Percentiles rank a stretch among this genome's conserved stretches.
Conservation (phyloP, 2,888 invertebrate genomes). For the Hemithea aestivaria region DNA sequence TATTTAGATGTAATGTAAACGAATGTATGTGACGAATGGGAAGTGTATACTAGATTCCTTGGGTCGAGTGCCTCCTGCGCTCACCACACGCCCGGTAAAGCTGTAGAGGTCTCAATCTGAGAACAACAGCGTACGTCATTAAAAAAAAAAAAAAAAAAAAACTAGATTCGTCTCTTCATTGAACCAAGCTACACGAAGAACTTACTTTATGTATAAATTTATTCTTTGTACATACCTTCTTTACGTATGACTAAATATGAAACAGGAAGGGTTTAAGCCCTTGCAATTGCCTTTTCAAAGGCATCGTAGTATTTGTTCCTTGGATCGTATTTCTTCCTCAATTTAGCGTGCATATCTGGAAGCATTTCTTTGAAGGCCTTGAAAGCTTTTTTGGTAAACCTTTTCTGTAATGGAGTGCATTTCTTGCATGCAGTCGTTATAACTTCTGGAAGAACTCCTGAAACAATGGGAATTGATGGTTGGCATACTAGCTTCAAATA, state of each 20-base stretch:
- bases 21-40: too few relatives aligned
- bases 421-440: conserved; percentile 49
- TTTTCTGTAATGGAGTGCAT: conserved; percentile 64
- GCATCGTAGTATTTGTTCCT: conserved; percentile 68
- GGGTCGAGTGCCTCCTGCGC: too few relatives aligned
- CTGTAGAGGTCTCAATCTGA: too few relatives aligned
- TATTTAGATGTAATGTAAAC: too few relatives aligned
- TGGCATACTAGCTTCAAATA: too few relatives aligned
- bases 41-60: too few relatives aligned
- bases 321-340: conserved; percentile 84
- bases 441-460: conserved; percentile 51
- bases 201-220: conserved; percentile 3
- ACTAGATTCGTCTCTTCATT: too few relatives aligned
- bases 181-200: conserved; percentile 23
- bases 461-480: conserved; percentile 18
- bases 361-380: conserved; percentile 80
- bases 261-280: conserved; percentile 25
- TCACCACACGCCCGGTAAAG: too few relatives aligned
- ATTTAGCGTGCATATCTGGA: conserved; percentile 78
- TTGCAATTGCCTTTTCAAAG: conserved; percentile 62
- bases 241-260: conserved; percentile 18
- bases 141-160: too few relatives aligned
- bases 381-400: conserved; percentile 79
- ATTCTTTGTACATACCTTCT: conserved; percentile 23
- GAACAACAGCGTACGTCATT: too few relatives aligned